Base-by-base conservation (phyloP, 1,140 invertebrate species). In the Drosophila arawakana region DNA sequence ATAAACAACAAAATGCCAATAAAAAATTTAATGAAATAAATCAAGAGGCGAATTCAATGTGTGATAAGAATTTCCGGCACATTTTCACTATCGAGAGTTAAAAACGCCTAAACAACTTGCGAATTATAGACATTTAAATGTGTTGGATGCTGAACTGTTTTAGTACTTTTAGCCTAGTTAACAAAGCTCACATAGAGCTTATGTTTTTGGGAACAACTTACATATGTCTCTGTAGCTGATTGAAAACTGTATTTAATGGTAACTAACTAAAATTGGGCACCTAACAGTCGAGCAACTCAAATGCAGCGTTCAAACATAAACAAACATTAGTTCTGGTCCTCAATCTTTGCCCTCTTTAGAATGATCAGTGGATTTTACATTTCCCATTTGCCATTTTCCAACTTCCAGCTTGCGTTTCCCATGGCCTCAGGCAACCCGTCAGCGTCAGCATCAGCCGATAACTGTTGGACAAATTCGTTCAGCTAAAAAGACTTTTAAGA, bases 11-110 rank as follows among this genome's bases (percentile, higher is more conserved):
- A 77, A 80, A 82, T 54, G 73, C 67, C 80, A 88, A 74, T 72
- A 74, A 84, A 80, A 69, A 80, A 72, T 75, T 55, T 63, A 70
- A 70, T 50, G 35, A 63, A 83, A 89, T 89, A 89, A 88, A 88
- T 89, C 84, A 83, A 83, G 21, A 70, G 60, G 21, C 62, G 11
- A 61, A 41, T 35, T 52, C 8, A 35, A 37, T 25, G 11, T 41
- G 52, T 71, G 58, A 75, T 63, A 75, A 58, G 47, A 54, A 35
- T 47, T 59, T 58, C 44, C 60, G 39, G 61, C 11, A 65, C 21
- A 35, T n/a, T 18, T 55, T 15, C 34, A 18, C 7, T 11, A 11
- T 11, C 10, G 10, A 41, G 39, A 3, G 10, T 10, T 41, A 3
- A 3, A 41, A 11, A 41, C 39, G 39, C 39, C 39, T 41, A 41